Base-by-base conservation (phyloP, 2,113 vertebrate species). In the Proteles cristata region DNA sequence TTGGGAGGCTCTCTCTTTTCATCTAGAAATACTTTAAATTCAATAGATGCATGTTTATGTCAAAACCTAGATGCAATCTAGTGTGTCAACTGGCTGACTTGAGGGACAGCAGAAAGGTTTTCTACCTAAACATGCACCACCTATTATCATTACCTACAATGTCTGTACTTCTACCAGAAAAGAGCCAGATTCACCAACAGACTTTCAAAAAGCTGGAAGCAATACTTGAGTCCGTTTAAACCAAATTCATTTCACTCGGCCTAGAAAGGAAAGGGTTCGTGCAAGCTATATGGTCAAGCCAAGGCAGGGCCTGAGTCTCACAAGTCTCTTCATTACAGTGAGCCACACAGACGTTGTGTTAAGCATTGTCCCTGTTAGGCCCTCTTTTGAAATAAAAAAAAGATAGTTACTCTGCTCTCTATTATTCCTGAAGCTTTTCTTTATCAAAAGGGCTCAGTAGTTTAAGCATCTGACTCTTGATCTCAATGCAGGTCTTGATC, bases 21-120 rank as follows among this genome's bases (percentile, higher is more conserved):
- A 76, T n/a, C 33, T 77, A 93, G 21, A 86, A 96, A 87, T 90
- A 66, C 7, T 73, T 90, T 71, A 68, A 88, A 53, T 86, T 58
- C 63, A 55, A 50, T 12, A 23, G 1, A 12, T 50, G 23, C 3
- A 35, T 80, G 81, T 76, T 68, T 79, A 73, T 43, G 4, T 85
- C 14, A 61, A 19, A 77, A n/a, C 31, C 39, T 63, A 74, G 12
- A 39, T 66, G 8, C 7, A 84, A 5, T 66, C 23, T 74, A 83
- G 6, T 35, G 53, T 4, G 25, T 19, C 65, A n/a, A 68, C 4
- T 28, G 6, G 3, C 15, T 87, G 12, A 65, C 35, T 21, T 55
- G 21, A 94, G 50, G 25, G 50, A 85, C 14, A 76, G 26, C 16
- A 76, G 43, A 80, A 87, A 90, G 1, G 61, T 55, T 88, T 87